Conservation (phyloP, 2,113 vertebrate genomes). For the Sylvicapra grimmia region DNA sequence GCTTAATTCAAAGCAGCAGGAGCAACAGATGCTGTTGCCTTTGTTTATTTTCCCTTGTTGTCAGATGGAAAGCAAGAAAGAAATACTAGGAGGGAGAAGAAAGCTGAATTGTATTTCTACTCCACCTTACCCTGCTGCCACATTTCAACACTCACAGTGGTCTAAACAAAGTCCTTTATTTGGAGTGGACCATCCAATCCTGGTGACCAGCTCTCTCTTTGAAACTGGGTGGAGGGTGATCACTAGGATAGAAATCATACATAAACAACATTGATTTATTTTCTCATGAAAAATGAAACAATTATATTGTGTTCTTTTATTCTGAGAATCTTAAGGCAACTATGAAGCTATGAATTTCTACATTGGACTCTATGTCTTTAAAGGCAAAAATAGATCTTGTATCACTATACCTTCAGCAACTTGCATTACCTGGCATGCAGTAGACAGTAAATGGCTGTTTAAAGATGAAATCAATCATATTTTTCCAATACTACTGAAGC, state of each 20-base stretch:
- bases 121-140: neutral
- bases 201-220: neutral
- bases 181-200: neutral
- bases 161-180: neutral
- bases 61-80: constrained; percentile 64
- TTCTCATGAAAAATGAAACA: neutral
- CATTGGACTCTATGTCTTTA: neutral
- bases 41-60: constrained; percentile 72
- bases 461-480: neutral
- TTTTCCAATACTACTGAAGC: neutral
- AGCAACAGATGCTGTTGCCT: constrained; percentile 69
- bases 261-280: neutral
- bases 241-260: neutral
- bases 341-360: neutral
- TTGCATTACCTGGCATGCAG: neutral
- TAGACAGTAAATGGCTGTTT: neutral
- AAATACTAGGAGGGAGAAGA: constrained; percentile 57
- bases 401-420: neutral
- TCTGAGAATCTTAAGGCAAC: neutral
- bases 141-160: neutral
- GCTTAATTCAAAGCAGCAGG: constrained; percentile 74
- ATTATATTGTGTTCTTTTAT: neutral
- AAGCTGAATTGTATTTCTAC: constrained; percentile 23
- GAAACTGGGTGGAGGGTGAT: neutral
- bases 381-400: neutral